Evolutionary conservation across 2,888 invertebrate species (phyloP), one percentile per base, ranked within the genome.

Genomic region (Eudasyphora cyanicolor): DNA sequence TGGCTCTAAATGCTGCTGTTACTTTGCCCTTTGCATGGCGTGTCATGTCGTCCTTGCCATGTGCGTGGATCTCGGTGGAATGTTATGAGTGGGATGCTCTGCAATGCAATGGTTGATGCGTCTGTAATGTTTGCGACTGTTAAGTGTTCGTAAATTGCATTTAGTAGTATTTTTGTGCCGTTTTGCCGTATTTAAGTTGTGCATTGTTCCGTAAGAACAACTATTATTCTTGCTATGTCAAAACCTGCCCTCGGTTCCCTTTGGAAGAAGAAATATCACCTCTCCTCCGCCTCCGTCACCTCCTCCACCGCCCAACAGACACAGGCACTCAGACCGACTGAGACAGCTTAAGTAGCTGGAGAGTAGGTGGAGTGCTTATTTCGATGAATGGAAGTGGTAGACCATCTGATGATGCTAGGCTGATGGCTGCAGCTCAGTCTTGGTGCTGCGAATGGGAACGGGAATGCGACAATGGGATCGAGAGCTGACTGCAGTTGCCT

Each of bases 131-230:
- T 57, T 24, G 57, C 27, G 24, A 57, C 27, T 57, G 57, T 27
- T 57, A 57, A 57, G 57, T 70, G 49, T 70, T 70, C 77, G 69
- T 83, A 78, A 80, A 77, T 86, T 84, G 81, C 81, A 75, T 81
- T 79, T 76, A 57, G 80, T 78, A 45, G 7, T n/a, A 76, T 75
- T 77, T 57, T 62, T 54, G 24, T 71, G 70, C 27, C 74, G 42
- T 74, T 74, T 76, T 79, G 49, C 60, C 71, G 38, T 64, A 64
- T 78, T 82, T 82, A 73, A 79, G 76, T 79, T 71, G 82, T 49
- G 71, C 76, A 82, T 80, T 77, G 83, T 79, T 84, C 76, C 74
- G 76, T 77, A 79, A 79, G 57, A 79, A 76, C 76, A 79, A 84
- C 81, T 76, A 76, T 79, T 79, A 62, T 42, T 62, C 57, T 73